These are phyloP conservation scores for Hyalella azteca DNA, from an alignment of 2,888 invertebrate genomes.

Conservation along the genomic window DNA sequence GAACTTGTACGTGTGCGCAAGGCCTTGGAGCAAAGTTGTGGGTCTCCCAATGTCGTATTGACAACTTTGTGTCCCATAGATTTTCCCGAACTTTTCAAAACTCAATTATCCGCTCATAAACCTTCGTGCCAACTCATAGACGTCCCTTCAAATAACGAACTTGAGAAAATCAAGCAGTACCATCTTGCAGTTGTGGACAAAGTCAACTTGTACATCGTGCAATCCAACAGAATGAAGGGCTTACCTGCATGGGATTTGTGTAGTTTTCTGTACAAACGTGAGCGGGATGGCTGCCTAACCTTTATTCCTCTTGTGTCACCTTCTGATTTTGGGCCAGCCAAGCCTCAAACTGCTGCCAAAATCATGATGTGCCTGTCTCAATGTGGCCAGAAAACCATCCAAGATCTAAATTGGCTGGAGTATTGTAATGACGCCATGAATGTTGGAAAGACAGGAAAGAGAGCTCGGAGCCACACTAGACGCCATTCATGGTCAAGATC, in stretches of 20 bases:
- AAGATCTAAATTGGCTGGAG: constrained; percentile 5
- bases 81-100: background rate
- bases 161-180: constrained; percentile 19
- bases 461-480: background rate
- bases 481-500: background rate
- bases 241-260: constrained; percentile 21
- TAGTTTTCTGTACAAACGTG: background rate
- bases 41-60: constrained; percentile 18
- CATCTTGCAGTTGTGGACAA: background rate
- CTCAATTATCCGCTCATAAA: background rate
- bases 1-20: background rate
- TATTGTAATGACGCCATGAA: background rate
- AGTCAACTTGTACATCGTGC: background rate
- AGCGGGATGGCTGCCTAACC: background rate
- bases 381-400: background rate
- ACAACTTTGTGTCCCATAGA: constrained; percentile 19
- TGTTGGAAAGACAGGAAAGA: background rate
- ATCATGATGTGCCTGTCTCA: constrained; percentile 23
- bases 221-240: constrained; percentile 18
- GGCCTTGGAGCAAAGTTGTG: background rate
- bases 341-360: constrained; percentile 5
- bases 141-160: background rate
- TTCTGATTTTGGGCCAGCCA: background rate
- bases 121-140: background rate
- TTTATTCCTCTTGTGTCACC: background rate